Percentiles rank a stretch among this genome's conserved stretches.
Conservation (phyloP, 2,888 invertebrate species). For the Pseudeuparius sepicola region DNA sequence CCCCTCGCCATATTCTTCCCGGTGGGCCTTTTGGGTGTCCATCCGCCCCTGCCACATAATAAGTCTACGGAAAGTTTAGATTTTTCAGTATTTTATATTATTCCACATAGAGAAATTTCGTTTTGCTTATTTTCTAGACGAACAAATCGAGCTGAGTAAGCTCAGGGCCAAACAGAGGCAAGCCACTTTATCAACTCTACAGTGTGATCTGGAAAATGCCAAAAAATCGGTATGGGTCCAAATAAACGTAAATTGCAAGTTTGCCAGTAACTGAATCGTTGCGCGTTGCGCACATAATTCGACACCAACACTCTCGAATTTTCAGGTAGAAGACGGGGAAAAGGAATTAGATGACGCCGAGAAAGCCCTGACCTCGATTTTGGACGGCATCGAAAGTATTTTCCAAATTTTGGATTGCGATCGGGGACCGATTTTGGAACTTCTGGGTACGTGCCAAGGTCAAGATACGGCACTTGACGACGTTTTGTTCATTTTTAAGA, state of each 20-base stretch:
- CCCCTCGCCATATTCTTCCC: too few relatives aligned
- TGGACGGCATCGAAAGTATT: constrained; percentile 31
- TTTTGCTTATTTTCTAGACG: constrained; percentile 42
- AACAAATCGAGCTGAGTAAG: constrained; percentile 51
- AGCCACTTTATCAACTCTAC: constrained; percentile 49
- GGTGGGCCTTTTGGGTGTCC: too few relatives aligned
- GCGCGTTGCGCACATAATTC: too few relatives aligned
- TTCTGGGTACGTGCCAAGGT: constrained; percentile 45
- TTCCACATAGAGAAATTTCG: too few relatives aligned
- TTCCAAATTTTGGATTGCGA: constrained; percentile 60
- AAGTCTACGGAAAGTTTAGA: too few relatives aligned
- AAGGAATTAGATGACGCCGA: constrained; percentile 27
- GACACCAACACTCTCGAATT: too few relatives aligned
- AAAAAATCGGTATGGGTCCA: constrained; percentile 37
- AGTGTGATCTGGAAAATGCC: constrained; percentile 42
- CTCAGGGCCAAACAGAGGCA: constrained; percentile 48
- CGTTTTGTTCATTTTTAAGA: constrained; percentile 8
- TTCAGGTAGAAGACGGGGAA: constrained; percentile 24
- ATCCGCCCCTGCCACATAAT: too few relatives aligned
- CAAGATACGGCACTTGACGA: not conserved
- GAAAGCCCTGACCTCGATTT: constrained; percentile 22
- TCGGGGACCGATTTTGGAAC: constrained; percentile 58
- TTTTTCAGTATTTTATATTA: too few relatives aligned
- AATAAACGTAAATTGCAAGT: too few relatives aligned
- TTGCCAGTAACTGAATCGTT: too few relatives aligned